phyloP scores from a whole-genome alignment of 2,113 vertebrate genomes.

The Passer domesticus region DNA sequence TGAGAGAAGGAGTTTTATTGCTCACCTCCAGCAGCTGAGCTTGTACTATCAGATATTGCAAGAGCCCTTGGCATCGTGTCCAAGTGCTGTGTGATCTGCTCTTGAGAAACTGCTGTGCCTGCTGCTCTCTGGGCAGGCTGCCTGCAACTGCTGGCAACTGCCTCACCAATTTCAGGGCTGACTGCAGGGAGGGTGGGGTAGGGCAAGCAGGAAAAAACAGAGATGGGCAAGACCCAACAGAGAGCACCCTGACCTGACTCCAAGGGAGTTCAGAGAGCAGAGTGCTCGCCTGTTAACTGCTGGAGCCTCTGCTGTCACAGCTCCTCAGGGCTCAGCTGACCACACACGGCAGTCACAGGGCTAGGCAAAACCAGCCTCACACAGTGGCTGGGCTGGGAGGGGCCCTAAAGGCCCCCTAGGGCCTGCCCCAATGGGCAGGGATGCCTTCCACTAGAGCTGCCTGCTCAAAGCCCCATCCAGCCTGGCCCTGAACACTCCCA shows the following conservation, averaged over 20 bases:
- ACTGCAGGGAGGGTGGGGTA: neutral
- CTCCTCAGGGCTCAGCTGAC: neutral
- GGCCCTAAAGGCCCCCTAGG: neutral
- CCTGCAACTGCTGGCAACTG: neutral
- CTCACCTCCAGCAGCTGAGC: neutral
- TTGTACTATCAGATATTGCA: neutral
- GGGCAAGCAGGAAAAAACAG: neutral
- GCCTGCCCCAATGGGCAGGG: neutral
- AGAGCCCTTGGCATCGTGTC: neutral
- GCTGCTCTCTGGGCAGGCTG: neutral
- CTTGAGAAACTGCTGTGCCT: neutral
- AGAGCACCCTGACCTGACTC: neutral
- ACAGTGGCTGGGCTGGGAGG: neutral
- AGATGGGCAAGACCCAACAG: neutral
- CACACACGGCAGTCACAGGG: neutral
- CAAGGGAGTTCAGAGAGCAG: neutral
- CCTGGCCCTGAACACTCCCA: neutral
- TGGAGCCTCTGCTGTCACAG: neutral
- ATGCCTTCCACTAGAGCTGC: neutral
- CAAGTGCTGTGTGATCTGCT: neutral
- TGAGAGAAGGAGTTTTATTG: neutral
- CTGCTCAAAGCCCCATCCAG: neutral
- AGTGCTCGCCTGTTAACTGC: neutral
- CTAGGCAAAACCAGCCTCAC: neutral
- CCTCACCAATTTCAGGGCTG: neutral